A percentile compares a stretch with the other conserved stretches of the same genome.
Conservation (phyloP, 2,113 vertebrate genomes). For the Syngnathus scovelli region DNA sequence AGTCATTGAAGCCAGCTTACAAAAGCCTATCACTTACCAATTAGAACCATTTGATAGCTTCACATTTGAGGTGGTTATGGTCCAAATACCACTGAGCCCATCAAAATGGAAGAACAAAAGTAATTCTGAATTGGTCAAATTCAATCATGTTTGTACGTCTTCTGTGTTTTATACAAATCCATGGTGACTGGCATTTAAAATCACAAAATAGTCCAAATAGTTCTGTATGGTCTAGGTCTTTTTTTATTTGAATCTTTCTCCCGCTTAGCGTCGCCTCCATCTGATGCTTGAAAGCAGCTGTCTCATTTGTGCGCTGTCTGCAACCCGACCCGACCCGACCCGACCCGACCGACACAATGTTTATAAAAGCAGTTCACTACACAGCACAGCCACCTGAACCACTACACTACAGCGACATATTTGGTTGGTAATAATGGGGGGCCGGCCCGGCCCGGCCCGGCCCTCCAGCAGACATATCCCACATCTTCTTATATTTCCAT, state of each 20-base stretch:
- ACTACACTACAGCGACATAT: constrained; percentile 61
- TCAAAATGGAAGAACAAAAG: not conserved
- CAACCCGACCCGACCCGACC: constrained; percentile 1
- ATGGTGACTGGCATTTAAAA: not conserved
- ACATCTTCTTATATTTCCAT: constrained; percentile 1
- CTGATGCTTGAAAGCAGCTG: constrained; percentile 37
- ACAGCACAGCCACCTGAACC: constrained; percentile 66
- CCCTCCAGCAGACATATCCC: constrained; percentile 35
- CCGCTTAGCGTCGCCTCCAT: not conserved
- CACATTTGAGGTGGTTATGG: not conserved
- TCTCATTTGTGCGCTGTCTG: constrained; percentile 9
- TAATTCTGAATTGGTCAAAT: not conserved
- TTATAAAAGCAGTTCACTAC: constrained; percentile 64
- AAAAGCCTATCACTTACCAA: not conserved
- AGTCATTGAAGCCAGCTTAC: not conserved
- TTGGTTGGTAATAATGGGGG: constrained; percentile 50
- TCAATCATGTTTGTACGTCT: not conserved
- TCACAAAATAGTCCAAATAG: not conserved
- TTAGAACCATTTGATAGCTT: not conserved
- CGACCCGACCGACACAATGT: constrained; percentile 38
- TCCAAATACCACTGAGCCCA: not conserved
- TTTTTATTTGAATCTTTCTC: not conserved
- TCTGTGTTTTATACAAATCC: not conserved
- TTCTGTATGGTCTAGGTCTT: constrained; percentile 14
- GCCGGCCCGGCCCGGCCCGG: not conserved